Evolutionary conservation across 2,888 invertebrate genomes (phyloP).

Genomic region (Cataglyphis rosenhaueri): DNA sequence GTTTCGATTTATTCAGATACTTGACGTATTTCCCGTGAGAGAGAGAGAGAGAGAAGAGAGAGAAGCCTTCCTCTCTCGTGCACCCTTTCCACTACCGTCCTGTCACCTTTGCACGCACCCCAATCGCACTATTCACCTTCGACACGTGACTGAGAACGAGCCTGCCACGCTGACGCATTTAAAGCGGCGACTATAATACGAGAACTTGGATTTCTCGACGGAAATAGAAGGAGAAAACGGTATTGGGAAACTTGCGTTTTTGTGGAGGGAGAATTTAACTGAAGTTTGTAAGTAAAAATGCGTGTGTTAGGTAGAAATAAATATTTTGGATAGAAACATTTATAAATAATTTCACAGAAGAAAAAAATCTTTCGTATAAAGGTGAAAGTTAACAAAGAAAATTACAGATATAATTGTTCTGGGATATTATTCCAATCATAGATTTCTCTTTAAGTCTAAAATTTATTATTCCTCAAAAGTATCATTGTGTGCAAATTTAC

Average conservation of each 20-base stretch:
- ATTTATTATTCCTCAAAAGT: neutral
- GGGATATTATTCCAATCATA: neutral
- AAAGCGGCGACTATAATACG: slow-evolving; percentile 36
- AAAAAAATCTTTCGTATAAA: neutral
- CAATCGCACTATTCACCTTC: slow-evolving; percentile 53
- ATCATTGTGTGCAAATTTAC: neutral
- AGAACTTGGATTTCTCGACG: slow-evolving; percentile 46
- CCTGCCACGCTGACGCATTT: slow-evolving; percentile 40
- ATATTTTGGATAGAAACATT: neutral
- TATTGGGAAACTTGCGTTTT: slow-evolving; percentile 48
- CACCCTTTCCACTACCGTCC: slow-evolving; percentile 17
- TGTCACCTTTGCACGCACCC: slow-evolving; percentile 51
- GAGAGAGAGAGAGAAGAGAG: neutral
- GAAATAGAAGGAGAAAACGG: slow-evolving; percentile 29
- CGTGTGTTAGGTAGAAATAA: neutral
- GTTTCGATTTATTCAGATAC: slow-evolving; percentile 85
- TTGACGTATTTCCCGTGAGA: slow-evolving; percentile 83
- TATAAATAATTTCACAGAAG: neutral
- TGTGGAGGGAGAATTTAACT: neutral
- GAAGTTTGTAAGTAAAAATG: neutral
- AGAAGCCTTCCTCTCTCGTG: slow-evolving; percentile 9
- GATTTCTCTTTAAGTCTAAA: neutral
- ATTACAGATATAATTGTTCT: neutral
- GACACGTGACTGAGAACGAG: slow-evolving; percentile 50
- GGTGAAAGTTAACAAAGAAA: neutral